Base-by-base conservation (phyloP, 2,888 invertebrate species). In the Ctenicera cuprea region DNA sequence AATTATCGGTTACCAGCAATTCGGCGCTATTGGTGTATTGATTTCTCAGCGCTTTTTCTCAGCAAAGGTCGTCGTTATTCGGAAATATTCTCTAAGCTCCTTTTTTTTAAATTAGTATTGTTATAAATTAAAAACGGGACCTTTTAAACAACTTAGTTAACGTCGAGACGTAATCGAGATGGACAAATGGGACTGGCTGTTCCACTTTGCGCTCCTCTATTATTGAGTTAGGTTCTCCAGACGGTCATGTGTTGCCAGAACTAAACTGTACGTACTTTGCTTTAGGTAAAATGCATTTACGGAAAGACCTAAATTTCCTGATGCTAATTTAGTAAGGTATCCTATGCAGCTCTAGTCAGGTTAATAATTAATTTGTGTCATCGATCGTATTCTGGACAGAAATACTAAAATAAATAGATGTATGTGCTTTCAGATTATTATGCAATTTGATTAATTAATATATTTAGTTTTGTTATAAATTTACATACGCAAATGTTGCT, bases 1-100 rank as follows among this genome's bases (percentile, higher is more conserved):
- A 67, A 67, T 67, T 67, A 67, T 67, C 59, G 67, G 57, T 67
- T 67, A 59, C 38, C 30, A 18, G 45, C 41, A 48, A 59, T 57
- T 59, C 50, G 50, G 22, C 1, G 50, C 12, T 43, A 26, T 43
- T 33, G 67, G 22, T 26, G 12, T 67, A 67, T 67, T 59, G 67
- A 67, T 67, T 59, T 59, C 26, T n/a, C 8, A 26, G 57, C 16
- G 14, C 16, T 41, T 22, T 66, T 54, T 38, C 41, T 43, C 16
- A 14, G 43, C 9, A 12, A 38, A 22, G 22, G 43, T 45, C 26
- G 62, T 43, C 9, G 43, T 33, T 57, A 7, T 57, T 57, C 11
- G 12, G 14, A 8, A n/a, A 16, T 37, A 18, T 50, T 9, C 12
- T 50, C 9, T 5, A 3, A 22, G 20, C 12, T 22, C 5, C 18